Percentiles rank a stretch among this genome's conserved stretches.
Evolutionary conservation across 2,797 vertebrate genomes (phyloP).

Genomic region (Eulemur albifrons): DNA sequence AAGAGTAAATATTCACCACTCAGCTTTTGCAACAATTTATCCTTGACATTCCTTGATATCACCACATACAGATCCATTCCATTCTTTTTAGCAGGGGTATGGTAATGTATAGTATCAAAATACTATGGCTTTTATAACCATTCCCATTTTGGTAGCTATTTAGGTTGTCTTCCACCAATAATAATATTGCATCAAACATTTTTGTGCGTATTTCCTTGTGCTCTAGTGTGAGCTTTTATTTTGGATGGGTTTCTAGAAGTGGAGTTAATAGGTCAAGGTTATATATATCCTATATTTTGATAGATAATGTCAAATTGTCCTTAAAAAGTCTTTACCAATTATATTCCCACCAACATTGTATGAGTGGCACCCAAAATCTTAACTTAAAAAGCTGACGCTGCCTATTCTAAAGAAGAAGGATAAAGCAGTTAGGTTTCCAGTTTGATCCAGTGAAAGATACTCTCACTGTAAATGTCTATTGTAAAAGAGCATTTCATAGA

Average conservation of each 20-base stretch:
- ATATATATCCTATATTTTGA: conserved; percentile 9
- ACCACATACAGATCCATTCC: neutral
- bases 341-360: neutral
- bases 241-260: neutral
- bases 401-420: neutral
- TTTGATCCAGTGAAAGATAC: conserved; percentile 62
- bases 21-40: neutral
- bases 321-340: neutral
- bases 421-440: conserved; percentile 33
- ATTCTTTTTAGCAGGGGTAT: neutral
- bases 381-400: conserved; percentile 29
- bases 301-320: neutral
- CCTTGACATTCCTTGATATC: neutral
- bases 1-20: neutral
- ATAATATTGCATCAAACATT: neutral
- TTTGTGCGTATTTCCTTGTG: neutral
- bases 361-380: neutral
- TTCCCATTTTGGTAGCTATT: neutral
- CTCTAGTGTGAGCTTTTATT: neutral
- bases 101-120: neutral
- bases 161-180: neutral
- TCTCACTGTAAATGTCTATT: conserved; percentile 48
- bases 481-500: conserved; percentile 65
- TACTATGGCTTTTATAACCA: neutral
- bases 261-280: neutral